A percentile compares a stretch with the other conserved stretches of the same genome.
These are phyloP conservation scores for Cephus nigrinus DNA, from an alignment of 2,888 invertebrate species.

Conservation along the genomic window DNA sequence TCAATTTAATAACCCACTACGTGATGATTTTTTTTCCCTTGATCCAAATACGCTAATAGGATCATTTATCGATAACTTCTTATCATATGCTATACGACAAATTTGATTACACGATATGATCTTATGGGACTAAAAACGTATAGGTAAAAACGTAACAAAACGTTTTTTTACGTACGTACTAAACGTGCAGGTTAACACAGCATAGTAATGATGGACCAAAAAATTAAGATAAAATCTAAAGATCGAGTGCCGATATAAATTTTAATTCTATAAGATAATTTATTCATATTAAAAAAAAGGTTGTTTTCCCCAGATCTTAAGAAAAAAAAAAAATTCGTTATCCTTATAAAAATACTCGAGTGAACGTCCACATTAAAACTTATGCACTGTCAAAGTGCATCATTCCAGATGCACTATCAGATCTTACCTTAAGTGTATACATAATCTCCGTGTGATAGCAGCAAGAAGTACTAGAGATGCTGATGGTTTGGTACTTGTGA, in stretches of 20 bases:
- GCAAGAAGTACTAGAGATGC: conserved; percentile 56
- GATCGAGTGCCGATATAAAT: neutral
- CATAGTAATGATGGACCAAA: neutral
- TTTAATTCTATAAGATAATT: neutral
- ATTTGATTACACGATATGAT: neutral
- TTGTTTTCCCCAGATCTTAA: neutral
- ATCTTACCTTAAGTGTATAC: conserved; percentile 60
- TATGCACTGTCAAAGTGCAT: neutral
- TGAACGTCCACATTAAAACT: neutral
- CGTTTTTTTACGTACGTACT: too few species aligned
- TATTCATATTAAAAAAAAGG: neutral
- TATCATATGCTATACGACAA: neutral
- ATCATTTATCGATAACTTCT: neutral
- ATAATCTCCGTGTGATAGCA: conserved; percentile 55
- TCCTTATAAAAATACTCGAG: neutral
- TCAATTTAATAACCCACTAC: neutral
- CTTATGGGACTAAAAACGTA: neutral
- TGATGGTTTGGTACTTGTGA: conserved; percentile 63
- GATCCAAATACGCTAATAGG: neutral
- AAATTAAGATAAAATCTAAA: neutral
- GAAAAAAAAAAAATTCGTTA: neutral
- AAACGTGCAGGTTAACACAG: too few species aligned
- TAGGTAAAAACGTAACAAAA: too few species aligned
- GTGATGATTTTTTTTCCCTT: neutral
- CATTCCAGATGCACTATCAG: neutral